phyloP scores from a whole-genome alignment of 2,888 invertebrate species.

The Exephanes ischioxanthus region DNA sequence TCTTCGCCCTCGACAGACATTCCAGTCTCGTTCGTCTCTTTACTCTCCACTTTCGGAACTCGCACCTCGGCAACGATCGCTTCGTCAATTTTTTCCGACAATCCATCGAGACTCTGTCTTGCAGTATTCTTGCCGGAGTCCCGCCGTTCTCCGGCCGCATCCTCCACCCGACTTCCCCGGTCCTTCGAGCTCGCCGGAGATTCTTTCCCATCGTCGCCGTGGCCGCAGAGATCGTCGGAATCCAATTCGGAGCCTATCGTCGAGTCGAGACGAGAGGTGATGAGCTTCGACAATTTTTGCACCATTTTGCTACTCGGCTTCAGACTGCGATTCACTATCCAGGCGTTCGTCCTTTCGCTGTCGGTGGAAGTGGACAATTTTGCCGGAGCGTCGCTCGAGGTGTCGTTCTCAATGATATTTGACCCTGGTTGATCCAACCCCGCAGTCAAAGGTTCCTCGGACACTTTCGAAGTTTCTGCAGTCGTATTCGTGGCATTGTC shows the following conservation, averaged over 20 bases:
- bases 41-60: not conserved
- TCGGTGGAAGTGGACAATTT: not conserved
- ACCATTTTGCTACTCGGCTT: slow-evolving; percentile 1
- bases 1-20: not conserved
- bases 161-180: not conserved
- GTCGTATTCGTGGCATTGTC: not conserved
- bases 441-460: not conserved
- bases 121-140: not conserved
- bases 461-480: not conserved
- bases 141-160: not conserved
- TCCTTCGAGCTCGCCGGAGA: not conserved
- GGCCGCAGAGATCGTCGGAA: slow-evolving; percentile 65
- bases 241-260: slow-evolving; percentile 59
- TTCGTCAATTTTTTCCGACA: not conserved
- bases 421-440: slow-evolving; percentile 1
- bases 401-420: not conserved
- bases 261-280: slow-evolving; percentile 3
- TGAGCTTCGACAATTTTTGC: slow-evolving; percentile 20
- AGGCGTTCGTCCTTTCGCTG: not conserved
- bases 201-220: not conserved
- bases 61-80: not conserved
- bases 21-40: not conserved
- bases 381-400: no score
- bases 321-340: slow-evolving; percentile 45
- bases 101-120: not conserved